Base-by-base conservation (phyloP, 2,797 vertebrate genomes). In the Rhabdomys pumilio region DNA sequence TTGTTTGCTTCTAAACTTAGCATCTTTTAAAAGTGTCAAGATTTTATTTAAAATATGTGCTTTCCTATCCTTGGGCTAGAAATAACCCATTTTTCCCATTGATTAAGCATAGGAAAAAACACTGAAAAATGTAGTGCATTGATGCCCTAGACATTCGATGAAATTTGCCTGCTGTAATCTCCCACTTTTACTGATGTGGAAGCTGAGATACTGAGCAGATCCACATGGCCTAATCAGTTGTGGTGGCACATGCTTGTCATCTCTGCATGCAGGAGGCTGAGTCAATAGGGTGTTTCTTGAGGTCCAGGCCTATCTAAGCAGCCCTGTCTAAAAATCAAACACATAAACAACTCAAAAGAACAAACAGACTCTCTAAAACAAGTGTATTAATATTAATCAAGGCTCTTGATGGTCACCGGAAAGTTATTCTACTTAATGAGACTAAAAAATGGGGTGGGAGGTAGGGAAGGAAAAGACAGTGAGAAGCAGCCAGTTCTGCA, bases 1-100 rank as follows among this genome's bases (percentile, higher is more conserved):
- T 85, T 75, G 77, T 85, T 94, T 97, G 24, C 79, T 96, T 94
- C 86, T 92, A 94, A 93, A 81, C 9, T 87, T n/a, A 83, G 44
- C 31, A 75, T 96, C 63, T 92, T 97, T 92, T 80, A 79, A 90
- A 97, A 89, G 81, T 19, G 91, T 79, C 38, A 53, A 41, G 75
- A 29, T 26, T 72, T 65, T 94, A 75, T 72, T 65, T 94, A 75
- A 91, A 57, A 29, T 79, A 90, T 55, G 29, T 17, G 59, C 92
- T 89, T 96, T 50, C 12, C 47, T 61, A 1, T 93, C 31, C 22
- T 95, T 91, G 47, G 65, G n/a, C 65, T 81, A 50, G 31, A 93
- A 24, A 29, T 93, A 82, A 89, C 79, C 57, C 69, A 63, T 20
- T 89, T 92, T 92, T 44, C 13, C 29, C 11, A 38, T 55, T 20